These are phyloP conservation scores for Andrena dorsata DNA, from an alignment of 2,888 invertebrate genomes.

Conservation along the genomic window DNA sequence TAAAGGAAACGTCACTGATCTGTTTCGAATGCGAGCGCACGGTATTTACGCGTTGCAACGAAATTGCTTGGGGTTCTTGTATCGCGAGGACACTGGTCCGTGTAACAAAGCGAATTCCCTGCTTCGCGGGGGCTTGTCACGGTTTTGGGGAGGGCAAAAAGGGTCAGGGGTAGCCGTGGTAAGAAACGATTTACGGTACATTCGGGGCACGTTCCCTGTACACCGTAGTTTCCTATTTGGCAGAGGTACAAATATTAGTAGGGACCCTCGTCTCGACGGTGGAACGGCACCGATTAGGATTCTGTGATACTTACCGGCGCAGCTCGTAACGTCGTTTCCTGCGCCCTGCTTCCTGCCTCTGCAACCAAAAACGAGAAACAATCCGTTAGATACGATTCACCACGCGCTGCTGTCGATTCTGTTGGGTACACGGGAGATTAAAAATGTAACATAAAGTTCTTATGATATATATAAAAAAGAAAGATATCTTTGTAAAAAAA, in stretches of 20 bases:
- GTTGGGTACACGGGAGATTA: neutral
- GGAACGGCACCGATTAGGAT: slow-evolving; percentile 11
- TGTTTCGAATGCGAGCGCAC: neutral
- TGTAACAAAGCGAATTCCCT: neutral
- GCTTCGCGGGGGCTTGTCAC: neutral
- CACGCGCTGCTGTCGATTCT: neutral
- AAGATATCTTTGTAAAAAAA: no score
- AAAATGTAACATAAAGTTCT: no score
- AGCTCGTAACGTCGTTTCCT: slow-evolving; percentile 41
- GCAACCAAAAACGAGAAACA: slow-evolving; percentile 58
- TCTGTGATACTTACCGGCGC: slow-evolving; percentile 55
- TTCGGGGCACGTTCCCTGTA: slow-evolving; percentile 21
- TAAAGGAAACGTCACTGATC: neutral
- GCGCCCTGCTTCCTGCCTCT: slow-evolving; percentile 58
- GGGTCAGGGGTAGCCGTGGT: neutral
- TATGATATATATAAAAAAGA: no score
- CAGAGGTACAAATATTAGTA: slow-evolving; percentile 9
- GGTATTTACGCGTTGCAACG: neutral
- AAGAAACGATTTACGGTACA: slow-evolving; percentile 34
- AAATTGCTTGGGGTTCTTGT: slow-evolving; percentile 11
- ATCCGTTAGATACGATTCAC: slow-evolving; percentile 8
- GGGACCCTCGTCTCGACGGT: neutral
- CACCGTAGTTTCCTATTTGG: slow-evolving; percentile 9
- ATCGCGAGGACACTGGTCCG: neutral
- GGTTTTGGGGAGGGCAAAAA: neutral